phyloP scores from a whole-genome alignment of 1,140 invertebrate genomes.

The Pseudomyrmex sp. region DNA sequence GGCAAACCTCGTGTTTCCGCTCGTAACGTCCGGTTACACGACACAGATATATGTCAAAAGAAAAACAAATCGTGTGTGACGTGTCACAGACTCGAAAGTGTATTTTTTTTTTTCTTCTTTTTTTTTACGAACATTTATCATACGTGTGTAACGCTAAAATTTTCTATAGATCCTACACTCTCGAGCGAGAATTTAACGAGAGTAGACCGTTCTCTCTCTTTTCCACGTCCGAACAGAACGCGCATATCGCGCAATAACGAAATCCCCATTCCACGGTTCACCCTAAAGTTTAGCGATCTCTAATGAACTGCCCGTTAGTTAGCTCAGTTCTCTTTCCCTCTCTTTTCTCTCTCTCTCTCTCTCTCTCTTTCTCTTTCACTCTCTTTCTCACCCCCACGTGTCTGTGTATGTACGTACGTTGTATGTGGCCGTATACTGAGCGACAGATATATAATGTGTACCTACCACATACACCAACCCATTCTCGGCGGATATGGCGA shows the following conservation, averaged over 20 bases:
- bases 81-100: too few species aligned
- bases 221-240: constrained; percentile 34
- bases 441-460: constrained; percentile 34
- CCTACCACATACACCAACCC: constrained; percentile 35
- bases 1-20: constrained; percentile 48
- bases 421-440: background rate
- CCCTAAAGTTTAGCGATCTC: constrained; percentile 77
- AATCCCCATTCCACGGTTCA: constrained; percentile 70
- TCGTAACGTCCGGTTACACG: constrained; percentile 28
- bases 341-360: constrained; percentile 17
- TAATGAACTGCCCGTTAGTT: constrained; percentile 78
- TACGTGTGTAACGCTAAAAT: background rate
- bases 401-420: background rate
- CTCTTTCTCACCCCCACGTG: background rate
- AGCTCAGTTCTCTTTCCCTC: constrained; percentile 55
- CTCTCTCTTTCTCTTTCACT: background rate
- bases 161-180: background rate
- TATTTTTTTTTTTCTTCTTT: too few species aligned
- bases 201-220: background rate
- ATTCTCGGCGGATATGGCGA: background rate
- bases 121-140: too few species aligned
- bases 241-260: constrained; percentile 67
- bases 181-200: constrained; percentile 13
- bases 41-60: constrained; percentile 15
- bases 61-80: background rate